Evolutionary conservation across 1,140 invertebrate genomes (phyloP).

Genomic region (Drosophila burlai): DNA sequence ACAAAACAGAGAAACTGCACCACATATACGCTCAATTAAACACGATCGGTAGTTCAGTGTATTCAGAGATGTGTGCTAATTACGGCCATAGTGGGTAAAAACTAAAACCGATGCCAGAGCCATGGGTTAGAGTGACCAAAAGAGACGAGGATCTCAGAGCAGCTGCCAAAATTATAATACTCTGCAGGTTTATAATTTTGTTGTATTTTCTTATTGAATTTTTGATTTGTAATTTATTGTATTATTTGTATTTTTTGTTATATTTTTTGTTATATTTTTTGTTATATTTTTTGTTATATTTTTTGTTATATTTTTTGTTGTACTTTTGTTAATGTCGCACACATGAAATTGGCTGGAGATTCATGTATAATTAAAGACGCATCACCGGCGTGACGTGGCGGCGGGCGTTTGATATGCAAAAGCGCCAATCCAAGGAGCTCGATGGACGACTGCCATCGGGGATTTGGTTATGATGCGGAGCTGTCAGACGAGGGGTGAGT

Average conservation of each 20-base stretch:
- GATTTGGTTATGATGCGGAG: slow-evolving; percentile 19
- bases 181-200: not conserved
- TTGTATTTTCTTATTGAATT: not conserved
- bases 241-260: not conserved
- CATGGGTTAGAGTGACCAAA: not conserved
- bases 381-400: slow-evolving; percentile 22
- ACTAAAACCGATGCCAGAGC: slow-evolving; percentile 6
- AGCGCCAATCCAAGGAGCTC: slow-evolving; percentile 45
- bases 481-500: not conserved
- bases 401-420: slow-evolving; percentile 73
- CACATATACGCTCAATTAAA: slow-evolving; percentile 77
- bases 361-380: slow-evolving; percentile 68
- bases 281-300: not conserved
- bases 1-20: slow-evolving; percentile 53
- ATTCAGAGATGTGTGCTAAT: slow-evolving; percentile 66
- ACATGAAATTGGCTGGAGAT: slow-evolving; percentile 32
- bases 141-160: not conserved
- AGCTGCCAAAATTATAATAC: not conserved
- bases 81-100: slow-evolving; percentile 26
- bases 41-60: slow-evolving; percentile 64
- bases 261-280: not conserved
- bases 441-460: slow-evolving; percentile 30
- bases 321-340: not conserved
- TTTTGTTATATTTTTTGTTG: not conserved
- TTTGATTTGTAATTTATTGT: not conserved